These are phyloP conservation scores for Urosaurus nigricauda DNA, from an alignment of 2,797 vertebrate species.

Conservation along the genomic window DNA sequence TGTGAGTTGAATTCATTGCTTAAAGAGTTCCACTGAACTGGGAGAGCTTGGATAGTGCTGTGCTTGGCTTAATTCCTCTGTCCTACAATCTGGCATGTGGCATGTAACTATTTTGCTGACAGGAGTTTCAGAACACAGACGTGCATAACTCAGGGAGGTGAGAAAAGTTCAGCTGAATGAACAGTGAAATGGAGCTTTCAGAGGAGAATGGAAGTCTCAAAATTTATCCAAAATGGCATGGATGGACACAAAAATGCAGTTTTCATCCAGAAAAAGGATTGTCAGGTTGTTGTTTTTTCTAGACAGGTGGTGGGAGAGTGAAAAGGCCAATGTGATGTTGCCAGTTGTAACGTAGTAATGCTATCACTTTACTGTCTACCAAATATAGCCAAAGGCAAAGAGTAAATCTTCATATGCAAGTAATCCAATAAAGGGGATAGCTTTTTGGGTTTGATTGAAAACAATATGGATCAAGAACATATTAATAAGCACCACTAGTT, in stretches of 20 bases:
- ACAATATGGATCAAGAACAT: conserved; percentile 38
- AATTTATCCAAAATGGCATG: conserved; percentile 75
- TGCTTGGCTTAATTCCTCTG: conserved; percentile 65
- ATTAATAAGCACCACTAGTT: not conserved
- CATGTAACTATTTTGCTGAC: conserved; percentile 69
- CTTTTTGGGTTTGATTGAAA: conserved; percentile 26
- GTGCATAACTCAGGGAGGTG: conserved; percentile 78
- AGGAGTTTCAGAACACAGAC: conserved; percentile 70
- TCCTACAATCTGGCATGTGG: conserved; percentile 69
- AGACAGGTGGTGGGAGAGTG: conserved; percentile 61
- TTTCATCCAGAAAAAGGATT: conserved; percentile 73
- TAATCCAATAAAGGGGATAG: not conserved
- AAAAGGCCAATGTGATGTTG: conserved; percentile 73
- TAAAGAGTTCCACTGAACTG: conserved; percentile 22
- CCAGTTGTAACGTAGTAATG: conserved; percentile 82
- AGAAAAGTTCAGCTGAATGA: conserved; percentile 79
- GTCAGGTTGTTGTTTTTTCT: conserved; percentile 38
- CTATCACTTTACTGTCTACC: conserved; percentile 81
- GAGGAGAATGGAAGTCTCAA: conserved; percentile 74
- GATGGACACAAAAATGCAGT: conserved; percentile 71
- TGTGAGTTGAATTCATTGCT: conserved; percentile 9
- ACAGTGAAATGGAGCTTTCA: conserved; percentile 78
- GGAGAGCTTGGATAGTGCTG: conserved; percentile 58
- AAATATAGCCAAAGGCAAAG: conserved; percentile 44
- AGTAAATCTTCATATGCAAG: not conserved